Base-by-base conservation (phyloP, 2,113 vertebrate species). In the Lampris incognitus region DNA sequence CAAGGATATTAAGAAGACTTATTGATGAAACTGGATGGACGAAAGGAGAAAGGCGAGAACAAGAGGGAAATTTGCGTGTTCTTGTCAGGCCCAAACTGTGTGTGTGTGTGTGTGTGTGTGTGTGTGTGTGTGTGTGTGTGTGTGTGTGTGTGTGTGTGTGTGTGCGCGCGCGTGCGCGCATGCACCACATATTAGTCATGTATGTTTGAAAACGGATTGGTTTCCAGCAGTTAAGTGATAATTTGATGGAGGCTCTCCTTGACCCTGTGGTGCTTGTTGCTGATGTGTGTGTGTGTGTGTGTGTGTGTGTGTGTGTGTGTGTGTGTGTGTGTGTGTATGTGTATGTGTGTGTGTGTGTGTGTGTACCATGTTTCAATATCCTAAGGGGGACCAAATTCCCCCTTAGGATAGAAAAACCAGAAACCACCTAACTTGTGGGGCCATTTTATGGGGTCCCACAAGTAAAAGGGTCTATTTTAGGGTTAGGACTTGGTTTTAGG, bases 211-310 rank as follows among this genome's bases (percentile, higher is more conserved):
- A 76, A 75, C 49, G 69, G 71, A 76, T 78, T 79, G 36, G 42
- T 85, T 86, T 88, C 79, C 86, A 85, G 78, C 49, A 78, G 82
- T 80, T 90, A 82, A 88, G 84, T 78, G 60, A 79, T 85, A 85
- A 86, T 86, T 83, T 82, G 78, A 88, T 78, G 78, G 78, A 88
- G 79, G 79, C 77, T 77, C 66, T 44, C 59, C 55, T 63, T 85
- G 66, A 83, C 79, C 72, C 50, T 75, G 82, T 86, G 84, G 77
- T 85, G 52, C 57, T 69, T 85, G 74, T 67, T 81, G 86, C 84
- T 3, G 13, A 41, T 63, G 24, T 82, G 60, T 73, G 10, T 63
- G 58, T 61, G 61, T 62, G 60, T 62, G 60, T 62, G 60, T 62
- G 60, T 62, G n/a, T 54, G 60, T 66, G 55, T 69, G 66, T 55